Conservation (phyloP, 2,888 invertebrate genomes). For the Drosophila meridiana region DNA sequence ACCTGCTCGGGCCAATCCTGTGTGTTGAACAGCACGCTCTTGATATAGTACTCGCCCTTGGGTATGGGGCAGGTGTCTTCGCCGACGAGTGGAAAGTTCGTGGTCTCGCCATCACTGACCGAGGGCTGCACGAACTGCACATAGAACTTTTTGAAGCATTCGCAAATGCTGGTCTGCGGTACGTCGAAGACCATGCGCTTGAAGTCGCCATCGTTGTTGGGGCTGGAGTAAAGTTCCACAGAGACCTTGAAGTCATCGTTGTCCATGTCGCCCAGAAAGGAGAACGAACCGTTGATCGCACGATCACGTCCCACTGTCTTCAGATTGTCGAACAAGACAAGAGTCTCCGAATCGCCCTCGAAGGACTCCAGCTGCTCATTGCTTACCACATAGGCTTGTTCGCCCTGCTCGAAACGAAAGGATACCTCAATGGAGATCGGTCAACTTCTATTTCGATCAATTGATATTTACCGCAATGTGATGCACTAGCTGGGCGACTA, state of each 20-base stretch:
- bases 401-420: conserved; percentile 41
- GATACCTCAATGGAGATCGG: fast-evolving
- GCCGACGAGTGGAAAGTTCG: conserved; percentile 73
- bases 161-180: conserved; percentile 75
- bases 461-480: conserved; percentile 50
- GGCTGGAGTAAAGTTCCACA: conserved; percentile 72
- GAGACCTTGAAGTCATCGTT: conserved; percentile 72
- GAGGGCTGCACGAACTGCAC: conserved; percentile 77
- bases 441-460: background rate
- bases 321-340: conserved; percentile 55
- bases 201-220: conserved; percentile 72
- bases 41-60: conserved; percentile 71
- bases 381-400: conserved; percentile 69
- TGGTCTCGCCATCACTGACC: conserved; percentile 64
- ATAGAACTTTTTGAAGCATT: conserved; percentile 77
- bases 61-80: conserved; percentile 78
- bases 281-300: conserved; percentile 72
- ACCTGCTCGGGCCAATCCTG: conserved; percentile 78
- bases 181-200: conserved; percentile 76
- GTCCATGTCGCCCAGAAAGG: conserved; percentile 70
- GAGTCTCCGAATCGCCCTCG: conserved; percentile 65
- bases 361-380: conserved; percentile 72
- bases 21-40: conserved; percentile 67
- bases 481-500: conserved; percentile 40
- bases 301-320: conserved; percentile 66